Percentiles rank a stretch among this genome's conserved stretches.
Conservation (phyloP, 2,888 invertebrate species). For the Lydus trimaculatus region DNA sequence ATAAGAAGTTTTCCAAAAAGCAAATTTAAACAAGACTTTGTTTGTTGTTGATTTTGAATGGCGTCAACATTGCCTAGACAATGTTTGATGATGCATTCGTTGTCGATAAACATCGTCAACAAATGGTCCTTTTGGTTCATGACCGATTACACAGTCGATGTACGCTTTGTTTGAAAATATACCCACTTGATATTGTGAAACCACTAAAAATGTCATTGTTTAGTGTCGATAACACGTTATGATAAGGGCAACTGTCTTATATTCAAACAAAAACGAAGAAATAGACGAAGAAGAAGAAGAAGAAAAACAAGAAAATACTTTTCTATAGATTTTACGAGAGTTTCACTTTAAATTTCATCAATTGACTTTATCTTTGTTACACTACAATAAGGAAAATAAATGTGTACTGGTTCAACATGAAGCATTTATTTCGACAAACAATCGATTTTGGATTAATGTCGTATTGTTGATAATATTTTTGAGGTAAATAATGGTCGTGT, state of each 20-base stretch:
- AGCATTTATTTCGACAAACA: neutral
- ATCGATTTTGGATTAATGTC: conserved; percentile 1
- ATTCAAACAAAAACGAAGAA: neutral
- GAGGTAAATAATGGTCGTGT: neutral
- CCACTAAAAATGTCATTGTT: conserved; percentile 41
- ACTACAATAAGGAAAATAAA: neutral
- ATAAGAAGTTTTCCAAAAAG: neutral
- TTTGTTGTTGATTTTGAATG: conserved; percentile 22
- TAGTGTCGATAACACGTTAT: conserved; percentile 31
- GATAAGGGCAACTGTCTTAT: conserved; percentile 3
- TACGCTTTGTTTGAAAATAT: conserved; percentile 20
- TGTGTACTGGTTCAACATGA: neutral
- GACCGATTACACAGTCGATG: conserved; percentile 36
- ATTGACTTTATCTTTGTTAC: neutral
- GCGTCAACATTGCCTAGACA: conserved; percentile 19
- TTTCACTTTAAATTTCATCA: neutral
- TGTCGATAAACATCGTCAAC: conserved; percentile 28
- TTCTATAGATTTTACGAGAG: neutral
- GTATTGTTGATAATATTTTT: neutral
- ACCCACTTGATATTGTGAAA: conserved; percentile 28
- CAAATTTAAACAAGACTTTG: conserved; percentile 9
- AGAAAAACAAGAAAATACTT: neutral
- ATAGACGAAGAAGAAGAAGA: neutral
- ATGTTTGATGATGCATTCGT: conserved; percentile 24
- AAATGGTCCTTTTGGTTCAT: conserved; percentile 39